phyloP scores from a whole-genome alignment of 92 coral and sea anemone genomes.

The Epizoanthus stellaris region DNA sequence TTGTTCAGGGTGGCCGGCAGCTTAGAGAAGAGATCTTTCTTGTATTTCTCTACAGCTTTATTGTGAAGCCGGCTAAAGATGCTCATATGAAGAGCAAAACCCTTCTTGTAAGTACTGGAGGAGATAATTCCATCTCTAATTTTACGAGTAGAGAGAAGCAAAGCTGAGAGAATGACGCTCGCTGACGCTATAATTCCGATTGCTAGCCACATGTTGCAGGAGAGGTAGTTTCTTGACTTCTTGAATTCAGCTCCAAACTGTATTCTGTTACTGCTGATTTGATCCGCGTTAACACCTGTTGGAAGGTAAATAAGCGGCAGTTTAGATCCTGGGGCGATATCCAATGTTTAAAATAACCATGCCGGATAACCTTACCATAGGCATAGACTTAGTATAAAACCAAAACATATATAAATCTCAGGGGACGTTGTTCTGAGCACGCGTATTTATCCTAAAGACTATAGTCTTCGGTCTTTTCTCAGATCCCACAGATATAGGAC shows the following conservation, averaged over 20 bases:
- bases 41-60: conserved; percentile 67
- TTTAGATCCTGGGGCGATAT: neutral
- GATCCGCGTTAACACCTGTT: neutral
- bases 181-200: conserved; percentile 2
- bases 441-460: too few species aligned
- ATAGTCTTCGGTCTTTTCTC: too few species aligned
- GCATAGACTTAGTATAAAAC: neutral
- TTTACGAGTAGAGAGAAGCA: conserved; percentile 26
- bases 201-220: conserved; percentile 32
- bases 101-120: conserved; percentile 76
- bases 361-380: neutral
- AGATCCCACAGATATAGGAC: too few species aligned
- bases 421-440: neutral
- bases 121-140: conserved; percentile 72
- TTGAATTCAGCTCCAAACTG: neutral
- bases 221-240: neutral
- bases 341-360: neutral
- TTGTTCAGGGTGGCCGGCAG: conserved; percentile 59
- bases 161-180: conserved; percentile 5
- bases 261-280: neutral
- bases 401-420: neutral
- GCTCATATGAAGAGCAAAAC: conserved; percentile 84
- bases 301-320: neutral
- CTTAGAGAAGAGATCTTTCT: conserved; percentile 75
- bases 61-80: conserved; percentile 80